Base-by-base conservation (phyloP, 2,113 vertebrate species). In the Stomatorhinus ivindoensis region DNA sequence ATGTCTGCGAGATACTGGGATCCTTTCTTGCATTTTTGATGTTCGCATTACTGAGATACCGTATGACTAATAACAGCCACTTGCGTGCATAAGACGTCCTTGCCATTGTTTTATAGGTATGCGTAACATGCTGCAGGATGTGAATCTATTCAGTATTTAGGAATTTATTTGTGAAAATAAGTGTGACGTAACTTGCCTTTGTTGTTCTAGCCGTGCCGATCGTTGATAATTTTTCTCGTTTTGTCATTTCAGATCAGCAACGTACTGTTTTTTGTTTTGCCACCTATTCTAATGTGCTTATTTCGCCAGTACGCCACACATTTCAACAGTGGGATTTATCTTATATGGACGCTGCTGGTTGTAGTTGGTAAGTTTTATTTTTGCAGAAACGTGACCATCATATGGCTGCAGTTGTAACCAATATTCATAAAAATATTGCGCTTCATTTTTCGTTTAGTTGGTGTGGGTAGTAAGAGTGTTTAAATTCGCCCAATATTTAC, bases 321-420 rank as follows among this genome's bases (percentile, higher is more conserved):
- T 94, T 99, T 99, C 97, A 99, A 99, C 97, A 99, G 96, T 85
- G 98, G 98, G 92, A 99, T 99, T 94, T 98, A 99, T 95, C 95
- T 99, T 92, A 99, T 99, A 93, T 99, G 98, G 98, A 96, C 95
- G 89, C 97, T 99, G 1, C 96, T 99, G 3, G 97, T 99, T 55
- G 95, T 99, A 42, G 98, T 99, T 89, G 98, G 98, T 99, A 97
- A 98, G 97, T 98, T 93, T 90, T 55, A 89, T 90, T 46, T 55
- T 46, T 65, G 17, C 31, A 76, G 4, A 39, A 76, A 39, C 31
- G 69, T 19, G 35, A 19, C 35, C 35, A 39, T 39, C 27, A 76
- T 39, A 17, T 35, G 69, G 35, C 31, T 80, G 15, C 15, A 42
- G 5, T 80, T 35, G 15, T 42, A 80, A 42, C 31, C 31, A 42